Conservation (phyloP, 2,113 vertebrate species). For the Stegastes partitus region DNA sequence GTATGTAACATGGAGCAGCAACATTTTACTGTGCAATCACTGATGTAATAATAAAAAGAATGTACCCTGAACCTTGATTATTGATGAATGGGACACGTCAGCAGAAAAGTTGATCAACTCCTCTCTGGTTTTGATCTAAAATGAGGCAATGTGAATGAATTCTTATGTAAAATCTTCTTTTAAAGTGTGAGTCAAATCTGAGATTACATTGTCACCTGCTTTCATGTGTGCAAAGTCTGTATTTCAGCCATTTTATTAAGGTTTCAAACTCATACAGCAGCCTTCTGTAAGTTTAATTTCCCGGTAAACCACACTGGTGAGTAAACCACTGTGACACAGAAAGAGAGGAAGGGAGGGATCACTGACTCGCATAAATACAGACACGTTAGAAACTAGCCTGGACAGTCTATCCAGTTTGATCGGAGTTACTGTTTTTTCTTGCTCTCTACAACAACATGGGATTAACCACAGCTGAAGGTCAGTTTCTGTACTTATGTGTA, state of each 20-base stretch:
- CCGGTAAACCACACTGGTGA: neutral
- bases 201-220: neutral
- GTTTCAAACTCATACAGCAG: neutral
- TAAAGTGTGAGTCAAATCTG: neutral
- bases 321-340: neutral
- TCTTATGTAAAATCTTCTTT: no score
- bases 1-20: no score
- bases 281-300: neutral
- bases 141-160: no score
- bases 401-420: neutral
- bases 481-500: neutral
- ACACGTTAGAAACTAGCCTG: neutral
- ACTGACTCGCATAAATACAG: neutral
- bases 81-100: no score
- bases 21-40: no score
- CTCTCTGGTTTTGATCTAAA: neutral
- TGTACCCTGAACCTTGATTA: no score
- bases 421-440: neutral
- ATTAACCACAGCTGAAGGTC: neutral
- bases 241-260: neutral
- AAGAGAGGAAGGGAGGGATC: neutral
- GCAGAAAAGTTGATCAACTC: no score
- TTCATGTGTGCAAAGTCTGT: neutral
- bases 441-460: constrained; percentile 21
- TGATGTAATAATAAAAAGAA: no score